Percentiles rank a stretch among this genome's conserved stretches.
phyloP scores from a whole-genome alignment of 2,113 vertebrate genomes.

The Malurus melanocephalus region DNA sequence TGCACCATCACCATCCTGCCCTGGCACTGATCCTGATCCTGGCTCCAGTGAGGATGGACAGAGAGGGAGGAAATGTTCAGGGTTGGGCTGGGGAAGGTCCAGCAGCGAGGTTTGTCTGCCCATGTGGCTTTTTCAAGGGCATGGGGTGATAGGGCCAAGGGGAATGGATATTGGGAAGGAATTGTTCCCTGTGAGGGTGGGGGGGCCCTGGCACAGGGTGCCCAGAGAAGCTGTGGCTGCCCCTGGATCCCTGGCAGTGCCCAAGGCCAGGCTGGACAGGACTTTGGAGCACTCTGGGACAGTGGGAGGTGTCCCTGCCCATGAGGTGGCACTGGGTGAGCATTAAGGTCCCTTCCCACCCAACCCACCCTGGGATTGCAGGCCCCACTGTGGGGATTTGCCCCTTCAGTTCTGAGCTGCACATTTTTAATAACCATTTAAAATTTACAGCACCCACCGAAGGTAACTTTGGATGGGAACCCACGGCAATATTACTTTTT shows the following conservation, averaged over 20 bases:
- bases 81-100: neutral
- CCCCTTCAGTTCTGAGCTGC: neutral
- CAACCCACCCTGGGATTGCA: neutral
- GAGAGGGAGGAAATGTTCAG: neutral
- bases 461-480: neutral
- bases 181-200: fast-evolving
- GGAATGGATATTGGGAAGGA: neutral
- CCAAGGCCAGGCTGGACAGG: neutral
- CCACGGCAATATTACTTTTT: neutral
- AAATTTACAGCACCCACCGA: neutral
- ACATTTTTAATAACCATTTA: neutral
- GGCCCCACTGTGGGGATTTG: fast-evolving
- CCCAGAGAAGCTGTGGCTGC: neutral
- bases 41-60: fast-evolving
- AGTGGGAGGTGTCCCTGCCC: neutral
- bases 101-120: neutral
- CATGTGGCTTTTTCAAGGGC: fast-evolving
- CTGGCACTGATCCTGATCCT: neutral
- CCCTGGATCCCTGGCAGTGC: neutral
- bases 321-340: fast-evolving
- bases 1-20: fast-evolving
- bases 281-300: neutral
- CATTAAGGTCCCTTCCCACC: neutral
- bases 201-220: neutral
- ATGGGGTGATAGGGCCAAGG: neutral